Base-by-base conservation (phyloP, 2,797 vertebrate genomes). In the Etheostoma nigrum region DNA sequence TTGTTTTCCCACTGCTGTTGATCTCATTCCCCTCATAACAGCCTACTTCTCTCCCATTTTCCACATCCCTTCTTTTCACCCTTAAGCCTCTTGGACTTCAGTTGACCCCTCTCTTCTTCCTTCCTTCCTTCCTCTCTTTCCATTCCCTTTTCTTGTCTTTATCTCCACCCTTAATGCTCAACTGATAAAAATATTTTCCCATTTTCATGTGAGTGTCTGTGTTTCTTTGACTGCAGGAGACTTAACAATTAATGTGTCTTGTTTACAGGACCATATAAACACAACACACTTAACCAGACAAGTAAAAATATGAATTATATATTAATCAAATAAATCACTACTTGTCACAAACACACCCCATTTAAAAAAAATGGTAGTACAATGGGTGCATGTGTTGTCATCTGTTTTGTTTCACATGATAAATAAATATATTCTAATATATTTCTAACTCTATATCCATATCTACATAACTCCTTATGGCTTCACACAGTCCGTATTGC, bases 11-110 rank as follows among this genome's bases (percentile, higher is more conserved):
- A 76, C 74, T 36, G 78, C 73, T 14, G 74, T 52, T 67, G 52
- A 78, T 61, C 63, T 62, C 57, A 36, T 30, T 62, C 65, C 53
- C n/a, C 71, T 67, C 53, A 6, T 66, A 74, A 71, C 72, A 52
- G 72, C 52, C 64, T 60, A 68, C 67, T 72, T 76, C 71, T 82
- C 79, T 66, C 81, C 77, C 67, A 70, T 86, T 85, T 82, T 83
- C 85, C 75, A 74, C 64, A 62, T 83, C 82, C 86, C 21, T 88
- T 83, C 83, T 72, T 90, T 76, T 69, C 67, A 72, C 70, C 85
- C 74, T 53, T 74, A 75, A 90, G 91, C 80, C 82, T 70, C 72
- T 81, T 85, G 83, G 82, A 91, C 90, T 92, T 60, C 23, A 7
- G 40, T 16, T 90, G 90, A 91, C 86, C 91, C 69, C 51, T 44